Base-by-base conservation (phyloP, 2,888 invertebrate genomes). In the Phorcus lineatus region DNA sequence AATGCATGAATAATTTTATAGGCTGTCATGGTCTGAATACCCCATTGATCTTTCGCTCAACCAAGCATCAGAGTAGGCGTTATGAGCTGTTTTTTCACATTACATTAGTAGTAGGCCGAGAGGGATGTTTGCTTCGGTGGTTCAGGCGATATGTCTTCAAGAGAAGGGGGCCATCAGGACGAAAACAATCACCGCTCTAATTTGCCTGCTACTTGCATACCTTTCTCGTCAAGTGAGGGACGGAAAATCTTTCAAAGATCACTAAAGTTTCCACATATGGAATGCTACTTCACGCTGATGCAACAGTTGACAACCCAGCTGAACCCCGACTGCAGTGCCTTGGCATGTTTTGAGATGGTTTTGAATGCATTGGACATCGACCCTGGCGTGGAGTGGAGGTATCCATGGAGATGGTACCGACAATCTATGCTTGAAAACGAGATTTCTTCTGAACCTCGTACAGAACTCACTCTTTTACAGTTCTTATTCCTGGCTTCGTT, bases 341-440 rank as follows among this genome's bases (percentile, higher is more conserved):
- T 67, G 3, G 36, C 67, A 24, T 67, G 31, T 17, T 36, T 67
- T 9, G 67, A 36, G 31, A 67, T 67, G 67, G 36, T 67, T 24
- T n/a, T 67, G 9, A 67, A 67, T 36, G 67, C 67, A 4, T 67
- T 67, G 67, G 24, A 67, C 17, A 67, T 67, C 24, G 67, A 67
- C 67, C 67, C 67, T 17, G 67, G 67, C 9, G n/a, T 16, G 7
- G 36, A 36, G 28, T 67, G 67, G 67, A 67, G 36, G 19, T 28
- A 36, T 7, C 67, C 16, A 24, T 67, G 67, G 67, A 22, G 67
- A 24, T 67, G 67, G 67, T 67, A 67, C 36, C 31, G 36, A 36
- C 31, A 67, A n/a, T 17, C 3, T 17, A 67, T 67, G 24, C 36
- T 67, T 16, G 17, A 36, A 11, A n/a, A 36, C 22, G 28, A 36